Base-by-base conservation (phyloP, 2,888 invertebrate species). In the Drosophila engyochracea region DNA sequence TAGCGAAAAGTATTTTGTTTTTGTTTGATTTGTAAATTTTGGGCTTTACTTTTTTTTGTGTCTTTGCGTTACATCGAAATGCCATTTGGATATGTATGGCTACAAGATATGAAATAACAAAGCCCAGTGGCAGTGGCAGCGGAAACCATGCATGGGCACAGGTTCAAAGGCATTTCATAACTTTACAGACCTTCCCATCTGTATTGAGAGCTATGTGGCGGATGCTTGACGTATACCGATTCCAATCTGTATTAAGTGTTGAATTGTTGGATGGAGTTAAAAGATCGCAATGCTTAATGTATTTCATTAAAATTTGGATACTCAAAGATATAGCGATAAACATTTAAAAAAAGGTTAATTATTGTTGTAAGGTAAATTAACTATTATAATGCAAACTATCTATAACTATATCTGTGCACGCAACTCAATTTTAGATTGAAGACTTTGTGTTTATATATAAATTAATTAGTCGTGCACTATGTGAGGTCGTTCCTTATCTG, bases 31-130 rank as follows among this genome's bases (percentile, higher is more conserved):
- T 49, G 54, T 60, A 58, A 51, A 62, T 62, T 73, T 64, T 78
- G n/a, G 12, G 12, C 2, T 5, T 22, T 44, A 12, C 1, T 47
- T 25, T 30, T 47, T 33, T 49, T 28, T 54, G n/a, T 33, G 39
- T 16, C 14, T 49, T 25, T 47, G 44, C 58, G 63, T 85, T 83
- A 88, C 89, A 86, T 60, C 71, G 71, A 88, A 88, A 85, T 66
- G 73, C 85, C 80, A 88, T 88, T 86, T 88, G 75, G 59, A 54
- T 70, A 70, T 47, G 58, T 62, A 12, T 55, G n/a, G 22, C 30
- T n/a, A 33, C 4, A 33, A 28, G 28, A 57, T 54, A 59, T 55
- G 33, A 41, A 39, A 39, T 30, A 73, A 58, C 63, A 72, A 77
- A 77, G 69, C 62, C 69, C 76, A 69, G 73, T 76, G 77, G 77